Evolutionary conservation across 2,888 invertebrate species (phyloP), one percentile per base, ranked within the genome.

Genomic region (Cloeon dipterum): DNA sequence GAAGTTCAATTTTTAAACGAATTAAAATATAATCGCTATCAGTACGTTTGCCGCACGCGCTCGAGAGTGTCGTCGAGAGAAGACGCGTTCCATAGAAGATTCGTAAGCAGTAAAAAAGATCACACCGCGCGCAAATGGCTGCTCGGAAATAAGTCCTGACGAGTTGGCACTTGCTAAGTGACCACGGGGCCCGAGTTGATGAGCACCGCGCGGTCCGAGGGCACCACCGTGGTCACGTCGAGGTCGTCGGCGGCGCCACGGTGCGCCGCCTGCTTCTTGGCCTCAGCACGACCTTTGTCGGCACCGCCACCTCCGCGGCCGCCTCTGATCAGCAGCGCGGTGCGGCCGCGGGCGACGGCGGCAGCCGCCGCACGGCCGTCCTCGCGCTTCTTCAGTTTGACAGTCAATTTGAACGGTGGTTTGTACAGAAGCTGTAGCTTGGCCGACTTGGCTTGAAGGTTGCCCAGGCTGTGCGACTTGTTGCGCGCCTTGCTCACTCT

Each of bases 391-490:
- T 16, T 5, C n/a, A 29, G 16, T 29, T 29, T 29, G 16, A 29
- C 29, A 5, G 29, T 29, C 16, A 29, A 16, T 29, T 29, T 29
- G 16, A 29, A 29, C 5, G 29, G 29, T 29, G 29, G 29, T 14
- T 16, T n/a, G 16, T 16, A 29, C 16, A 29, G 16, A 16, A 29
- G 16, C n/a, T 29, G 29, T 16, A 29, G 16, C 29, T 16, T 29
- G 7, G 29, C 29, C 8, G 52, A 46, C 40, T 58, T 55, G 39
- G 61, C 62, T n/a, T 69, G 56, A 26, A 78, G 61, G 49, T 75
- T 75, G 14, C 74, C 74, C 41, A 73, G 68, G 47, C 77, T 78
- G 48, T 75, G 74, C 45, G 71, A 72, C 47, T 68, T 68, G 29
- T 14, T 33, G 32, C 20, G 33, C 13, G 14, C 18, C 32, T n/a